Evolutionary conservation across 2,888 invertebrate genomes (phyloP).

Genomic region (Petrolisthes manimaculis): DNA sequence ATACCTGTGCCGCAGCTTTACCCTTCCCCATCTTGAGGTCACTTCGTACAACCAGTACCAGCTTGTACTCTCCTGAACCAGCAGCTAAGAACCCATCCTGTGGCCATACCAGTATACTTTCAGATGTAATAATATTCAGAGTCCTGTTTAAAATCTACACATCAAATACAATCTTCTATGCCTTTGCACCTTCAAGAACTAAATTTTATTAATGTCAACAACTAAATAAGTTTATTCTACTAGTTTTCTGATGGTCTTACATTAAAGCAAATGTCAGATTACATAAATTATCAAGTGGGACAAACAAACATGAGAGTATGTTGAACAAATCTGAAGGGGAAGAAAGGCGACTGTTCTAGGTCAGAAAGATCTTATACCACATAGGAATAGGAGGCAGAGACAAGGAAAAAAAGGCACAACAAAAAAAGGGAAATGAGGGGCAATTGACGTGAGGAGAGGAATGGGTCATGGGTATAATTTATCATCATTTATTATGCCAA

Average conservation of each 20-base stretch:
- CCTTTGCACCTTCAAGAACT: not conserved
- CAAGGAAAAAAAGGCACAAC: not conserved
- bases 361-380: not conserved
- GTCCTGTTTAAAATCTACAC: not conserved
- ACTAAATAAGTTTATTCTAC: not conserved
- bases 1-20: slow-evolving; percentile 77
- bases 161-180: not conserved
- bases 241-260: not conserved
- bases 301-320: too few species aligned
- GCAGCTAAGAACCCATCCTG: slow-evolving; percentile 64
- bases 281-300: too few species aligned
- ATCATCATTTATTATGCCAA: too few species aligned
- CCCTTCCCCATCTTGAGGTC: slow-evolving; percentile 96
- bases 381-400: too few species aligned
- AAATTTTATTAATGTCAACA: not conserved
- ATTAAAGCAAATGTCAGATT: too few species aligned
- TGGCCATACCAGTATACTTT: not conserved
- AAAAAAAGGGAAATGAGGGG: not conserved
- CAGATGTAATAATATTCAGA: not conserved
- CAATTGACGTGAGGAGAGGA: not conserved
- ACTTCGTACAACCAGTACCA: slow-evolving; percentile 87
- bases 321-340: too few species aligned
- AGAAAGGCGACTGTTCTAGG: not conserved
- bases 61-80: slow-evolving; percentile 72
- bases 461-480: too few species aligned